Base-by-base conservation (phyloP, 92 coral and sea anemone species). In the Meandrina meandrites region DNA sequence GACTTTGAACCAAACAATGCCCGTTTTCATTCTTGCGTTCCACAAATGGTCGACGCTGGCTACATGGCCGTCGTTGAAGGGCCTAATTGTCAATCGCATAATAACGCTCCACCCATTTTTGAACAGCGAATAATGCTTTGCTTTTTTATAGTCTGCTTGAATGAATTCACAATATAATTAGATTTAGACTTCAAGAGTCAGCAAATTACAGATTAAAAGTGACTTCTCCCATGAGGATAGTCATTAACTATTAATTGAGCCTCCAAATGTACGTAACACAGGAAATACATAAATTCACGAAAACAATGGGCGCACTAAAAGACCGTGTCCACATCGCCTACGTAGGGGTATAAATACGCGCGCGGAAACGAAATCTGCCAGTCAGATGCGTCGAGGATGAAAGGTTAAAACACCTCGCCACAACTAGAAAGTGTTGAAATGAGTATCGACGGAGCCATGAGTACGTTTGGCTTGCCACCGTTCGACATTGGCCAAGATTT, bases 231-330 rank as follows among this genome's bases (percentile, higher is more conserved):
- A 91, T 85, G 96, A 90, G 98, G 95, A 93, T 76, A 86, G 98
- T 93, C 98, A 91, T 95, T 93, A 95, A 95, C 90, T 90, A 92
- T 91, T 95, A 95, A 95, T 95, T 95, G 98, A 89, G 94, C 94
- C 87, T 64, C 91, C 93, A 83, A 88, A 94, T 91, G 96, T 95
- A 95, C 98, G 98, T 91, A 94, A 93, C 86, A 93, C 98, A 95
- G 98, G 98, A 95, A 95, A 92, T 91, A 94, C 95, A 95, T 95
- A 91, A 95, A 95, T 95, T 95, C 94, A 89, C 67, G 83, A 90
- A 88, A 91, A 95, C 98, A 95, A 95, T 95, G 91, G 98, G 82
- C 80, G 53, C 92, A 83, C 97, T 88, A 90, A 90, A 94, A 94
- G 91, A 92, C 90, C 85, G 91, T 87, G 91, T 87, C 87, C 79